These are phyloP conservation scores for Corynorhinus townsendii DNA, from an alignment of 2,113 vertebrate genomes.

Conservation along the genomic window DNA sequence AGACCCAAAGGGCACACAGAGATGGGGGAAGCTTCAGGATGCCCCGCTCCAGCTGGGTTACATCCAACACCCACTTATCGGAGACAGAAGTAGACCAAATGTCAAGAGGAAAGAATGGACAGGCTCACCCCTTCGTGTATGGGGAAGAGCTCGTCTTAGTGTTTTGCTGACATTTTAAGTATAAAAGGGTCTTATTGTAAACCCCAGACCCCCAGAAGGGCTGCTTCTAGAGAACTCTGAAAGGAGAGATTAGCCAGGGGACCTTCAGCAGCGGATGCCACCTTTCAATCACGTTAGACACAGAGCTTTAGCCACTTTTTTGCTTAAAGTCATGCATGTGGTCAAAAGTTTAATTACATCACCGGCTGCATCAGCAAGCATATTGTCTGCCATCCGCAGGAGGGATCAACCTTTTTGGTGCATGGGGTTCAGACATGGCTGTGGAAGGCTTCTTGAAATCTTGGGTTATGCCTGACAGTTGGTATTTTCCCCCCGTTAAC, in stretches of 20 bases:
- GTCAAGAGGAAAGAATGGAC: constrained; percentile 62
- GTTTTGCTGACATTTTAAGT: constrained; percentile 72
- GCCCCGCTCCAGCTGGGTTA: constrained; percentile 64
- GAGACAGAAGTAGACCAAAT: constrained; percentile 72
- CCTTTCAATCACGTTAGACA: constrained; percentile 68
- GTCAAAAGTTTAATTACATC: constrained; percentile 77
- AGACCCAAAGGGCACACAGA: not conserved
- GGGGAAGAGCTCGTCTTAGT: constrained; percentile 63
- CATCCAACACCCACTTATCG: constrained; percentile 72
- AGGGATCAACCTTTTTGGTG: constrained; percentile 54
- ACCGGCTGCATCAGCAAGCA: constrained; percentile 59
- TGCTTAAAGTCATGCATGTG: constrained; percentile 67
- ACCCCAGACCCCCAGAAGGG: constrained; percentile 60
- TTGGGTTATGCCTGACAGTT: constrained; percentile 64
- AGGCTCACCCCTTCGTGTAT: constrained; percentile 60
- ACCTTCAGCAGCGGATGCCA: constrained; percentile 61
- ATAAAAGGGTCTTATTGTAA: constrained; percentile 74
- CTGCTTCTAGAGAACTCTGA: constrained; percentile 56
- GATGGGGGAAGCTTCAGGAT: constrained; percentile 43
- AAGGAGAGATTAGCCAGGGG: constrained; percentile 65
- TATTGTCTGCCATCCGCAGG: constrained; percentile 69
- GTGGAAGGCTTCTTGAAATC: constrained; percentile 40
- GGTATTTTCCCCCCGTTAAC: constrained; percentile 58
- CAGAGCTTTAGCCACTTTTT: constrained; percentile 66
- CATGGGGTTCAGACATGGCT: constrained; percentile 34